A percentile compares a stretch with the other conserved stretches of the same genome.
These are phyloP conservation scores for Trialeurodes vaporariorum DNA, from an alignment of 1,140 invertebrate genomes.

Conservation along the genomic window DNA sequence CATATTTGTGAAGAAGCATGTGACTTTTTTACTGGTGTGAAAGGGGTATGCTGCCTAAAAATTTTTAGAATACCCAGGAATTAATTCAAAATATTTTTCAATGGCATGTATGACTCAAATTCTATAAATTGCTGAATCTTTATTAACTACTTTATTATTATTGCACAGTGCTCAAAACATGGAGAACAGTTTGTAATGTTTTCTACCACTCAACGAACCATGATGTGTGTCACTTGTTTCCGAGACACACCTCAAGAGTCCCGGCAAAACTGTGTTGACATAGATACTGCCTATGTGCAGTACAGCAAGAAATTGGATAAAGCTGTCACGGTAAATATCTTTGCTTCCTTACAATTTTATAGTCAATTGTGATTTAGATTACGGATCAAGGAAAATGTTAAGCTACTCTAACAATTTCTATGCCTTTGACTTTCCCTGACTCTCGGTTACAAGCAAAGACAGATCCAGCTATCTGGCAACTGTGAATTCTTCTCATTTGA, in stretches of 20 bases:
- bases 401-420: background rate
- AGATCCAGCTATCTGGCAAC: too few species aligned
- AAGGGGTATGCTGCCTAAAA: too few species aligned
- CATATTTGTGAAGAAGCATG: too few species aligned
- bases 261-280: slow-evolving; percentile 52
- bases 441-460: too few species aligned
- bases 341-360: background rate
- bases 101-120: too few species aligned
- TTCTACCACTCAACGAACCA: slow-evolving; percentile 49
- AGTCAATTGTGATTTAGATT: too few species aligned
- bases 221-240: slow-evolving; percentile 59
- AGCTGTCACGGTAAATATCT: slow-evolving; percentile 36
- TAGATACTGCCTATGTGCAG: slow-evolving; percentile 57
- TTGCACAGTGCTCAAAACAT: slow-evolving; percentile 49
- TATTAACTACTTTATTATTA: too few species aligned
- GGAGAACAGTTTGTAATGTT: slow-evolving; percentile 61
- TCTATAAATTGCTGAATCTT: too few species aligned
- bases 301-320: slow-evolving; percentile 52
- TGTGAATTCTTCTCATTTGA: too few species aligned
- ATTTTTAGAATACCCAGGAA: too few species aligned
- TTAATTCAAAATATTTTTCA: too few species aligned
- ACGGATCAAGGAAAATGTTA: background rate
- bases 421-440: background rate
- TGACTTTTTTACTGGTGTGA: too few species aligned
- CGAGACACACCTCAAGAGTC: slow-evolving; percentile 50